Percentiles rank a stretch among this genome's conserved stretches.
These are phyloP conservation scores for Toxotes jaculatrix DNA, from an alignment of 2,113 vertebrate species.

Conservation along the genomic window DNA sequence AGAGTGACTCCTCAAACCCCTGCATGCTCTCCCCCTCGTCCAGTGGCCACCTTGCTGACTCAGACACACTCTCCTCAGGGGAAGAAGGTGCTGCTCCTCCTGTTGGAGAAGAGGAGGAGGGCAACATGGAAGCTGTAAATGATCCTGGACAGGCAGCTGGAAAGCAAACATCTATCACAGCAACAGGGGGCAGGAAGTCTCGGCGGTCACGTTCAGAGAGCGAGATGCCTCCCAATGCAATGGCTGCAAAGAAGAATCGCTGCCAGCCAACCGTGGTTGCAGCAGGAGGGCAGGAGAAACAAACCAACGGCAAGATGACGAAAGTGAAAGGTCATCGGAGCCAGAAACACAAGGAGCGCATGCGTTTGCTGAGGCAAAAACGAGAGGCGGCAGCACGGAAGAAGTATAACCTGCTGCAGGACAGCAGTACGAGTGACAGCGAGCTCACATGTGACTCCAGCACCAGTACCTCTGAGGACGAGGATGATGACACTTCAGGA, in stretches of 20 bases:
- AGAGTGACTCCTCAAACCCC: conserved; percentile 97
- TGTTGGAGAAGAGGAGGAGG: conserved; percentile 66
- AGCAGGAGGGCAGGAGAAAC: conserved; percentile 87
- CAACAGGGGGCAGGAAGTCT: conserved; percentile 88
- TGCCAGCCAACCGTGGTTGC: conserved; percentile 75
- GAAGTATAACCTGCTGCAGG: conserved; percentile 98
- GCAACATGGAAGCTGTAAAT: conserved; percentile 75
- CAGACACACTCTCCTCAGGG: conserved; percentile 94
- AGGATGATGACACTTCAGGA: conserved; percentile 92
- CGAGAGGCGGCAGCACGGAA: conserved; percentile 95
- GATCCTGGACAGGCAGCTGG: conserved; percentile 79
- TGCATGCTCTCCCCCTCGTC: conserved; percentile 98
- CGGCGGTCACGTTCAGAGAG: conserved; percentile 94
- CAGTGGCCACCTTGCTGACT: conserved; percentile 96
- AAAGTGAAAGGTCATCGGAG: conserved; percentile 94
- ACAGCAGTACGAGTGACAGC: conserved; percentile 99
- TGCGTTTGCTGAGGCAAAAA: conserved; percentile 94
- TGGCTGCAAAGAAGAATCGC: conserved; percentile 98
- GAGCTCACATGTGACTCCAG: conserved; percentile 97
- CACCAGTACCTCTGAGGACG: conserved; percentile 92
- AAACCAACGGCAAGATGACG: conserved; percentile 89
- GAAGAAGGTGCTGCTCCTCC: conserved; percentile 86
- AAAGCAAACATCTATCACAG: conserved; percentile 61
- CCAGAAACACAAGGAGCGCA: conserved; percentile 97
- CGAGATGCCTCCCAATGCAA: conserved; percentile 88